Conservation (phyloP, 2,888 invertebrate species). For the Cryptocephalus primarius region DNA sequence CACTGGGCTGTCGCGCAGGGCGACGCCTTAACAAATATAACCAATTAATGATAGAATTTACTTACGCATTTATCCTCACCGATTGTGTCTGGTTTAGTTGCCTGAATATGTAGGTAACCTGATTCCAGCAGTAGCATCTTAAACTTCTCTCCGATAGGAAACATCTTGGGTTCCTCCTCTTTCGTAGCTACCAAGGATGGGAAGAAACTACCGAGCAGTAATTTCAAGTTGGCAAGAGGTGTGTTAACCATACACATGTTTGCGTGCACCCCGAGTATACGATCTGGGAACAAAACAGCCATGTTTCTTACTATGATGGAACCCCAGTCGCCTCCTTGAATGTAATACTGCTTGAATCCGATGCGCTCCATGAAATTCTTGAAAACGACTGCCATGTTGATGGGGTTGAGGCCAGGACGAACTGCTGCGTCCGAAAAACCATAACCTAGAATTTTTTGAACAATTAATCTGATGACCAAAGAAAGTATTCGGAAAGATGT, state of each 20-base stretch:
- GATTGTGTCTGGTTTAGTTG: conserved; percentile 81
- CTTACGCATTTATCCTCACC: conserved; percentile 40
- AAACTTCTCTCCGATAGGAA: conserved; percentile 39
- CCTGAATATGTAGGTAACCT: conserved; percentile 66
- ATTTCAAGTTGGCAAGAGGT: conserved; percentile 9
- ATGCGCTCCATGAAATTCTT: conserved; percentile 60
- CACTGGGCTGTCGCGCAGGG: conserved; percentile 64
- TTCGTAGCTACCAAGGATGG: conserved; percentile 35
- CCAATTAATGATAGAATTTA: no score
- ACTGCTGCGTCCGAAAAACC: conserved; percentile 41
- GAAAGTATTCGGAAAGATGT: no score
- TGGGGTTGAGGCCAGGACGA: conserved; percentile 48
- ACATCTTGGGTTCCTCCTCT: conserved; percentile 40
- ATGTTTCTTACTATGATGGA: conserved; percentile 50
- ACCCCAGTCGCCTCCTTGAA: conserved; percentile 82
- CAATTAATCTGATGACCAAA: no score
- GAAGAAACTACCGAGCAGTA: conserved; percentile 9
- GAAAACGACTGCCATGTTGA: conserved; percentile 48
- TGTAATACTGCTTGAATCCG: conserved; percentile 53
- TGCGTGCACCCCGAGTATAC: conserved; percentile 45
- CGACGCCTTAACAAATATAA: conserved; percentile 44
- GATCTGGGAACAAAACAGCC: conserved; percentile 51
- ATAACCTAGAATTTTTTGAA: conserved; percentile 13
- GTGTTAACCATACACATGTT: conserved; percentile 38
- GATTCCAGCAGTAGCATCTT: conserved; percentile 39